A percentile compares a stretch with the other conserved stretches of the same genome.
These are phyloP conservation scores for Mustela lutreola DNA, from an alignment of 2,113 vertebrate species.

Conservation along the genomic window DNA sequence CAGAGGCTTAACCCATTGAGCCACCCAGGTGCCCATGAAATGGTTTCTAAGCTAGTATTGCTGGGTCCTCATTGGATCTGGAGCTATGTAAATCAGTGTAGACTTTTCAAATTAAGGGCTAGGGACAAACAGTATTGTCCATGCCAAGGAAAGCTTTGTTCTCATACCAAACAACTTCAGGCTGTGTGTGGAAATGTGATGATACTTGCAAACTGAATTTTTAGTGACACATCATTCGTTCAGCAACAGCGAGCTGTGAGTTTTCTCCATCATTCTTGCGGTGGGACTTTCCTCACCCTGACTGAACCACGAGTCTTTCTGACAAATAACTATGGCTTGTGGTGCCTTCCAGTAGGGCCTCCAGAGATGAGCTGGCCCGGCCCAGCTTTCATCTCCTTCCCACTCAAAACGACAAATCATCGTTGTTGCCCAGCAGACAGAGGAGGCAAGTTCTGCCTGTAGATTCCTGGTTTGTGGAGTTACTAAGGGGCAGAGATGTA, in stretches of 20 bases:
- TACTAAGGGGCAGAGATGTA: not conserved
- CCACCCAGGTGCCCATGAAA: not conserved
- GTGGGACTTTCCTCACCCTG: not conserved
- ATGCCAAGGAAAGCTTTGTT: not conserved
- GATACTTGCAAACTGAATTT: not conserved
- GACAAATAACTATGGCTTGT: not conserved
- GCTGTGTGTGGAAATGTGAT: not conserved
- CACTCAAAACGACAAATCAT: not conserved
- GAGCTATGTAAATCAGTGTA: not conserved
- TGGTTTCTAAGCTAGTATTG: not conserved
- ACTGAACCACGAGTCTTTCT: not conserved
- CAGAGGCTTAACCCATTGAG: too few relatives aligned
- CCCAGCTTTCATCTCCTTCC: not conserved
- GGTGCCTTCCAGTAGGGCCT: not conserved
- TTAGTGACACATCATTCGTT: not conserved
- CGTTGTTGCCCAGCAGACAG: rapidly evolving
- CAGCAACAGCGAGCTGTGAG: rapidly evolving
- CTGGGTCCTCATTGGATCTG: not conserved
- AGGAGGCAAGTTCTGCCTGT: not conserved
- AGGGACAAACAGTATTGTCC: not conserved
- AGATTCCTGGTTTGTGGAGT: not conserved
- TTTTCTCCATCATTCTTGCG: not conserved
- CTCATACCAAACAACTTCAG: not conserved
- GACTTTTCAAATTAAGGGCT: not conserved
- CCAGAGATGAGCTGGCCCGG: not conserved